These are phyloP conservation scores for Cardiocondyla obscurior DNA, from an alignment of 1,140 invertebrate genomes.

Conservation along the genomic window DNA sequence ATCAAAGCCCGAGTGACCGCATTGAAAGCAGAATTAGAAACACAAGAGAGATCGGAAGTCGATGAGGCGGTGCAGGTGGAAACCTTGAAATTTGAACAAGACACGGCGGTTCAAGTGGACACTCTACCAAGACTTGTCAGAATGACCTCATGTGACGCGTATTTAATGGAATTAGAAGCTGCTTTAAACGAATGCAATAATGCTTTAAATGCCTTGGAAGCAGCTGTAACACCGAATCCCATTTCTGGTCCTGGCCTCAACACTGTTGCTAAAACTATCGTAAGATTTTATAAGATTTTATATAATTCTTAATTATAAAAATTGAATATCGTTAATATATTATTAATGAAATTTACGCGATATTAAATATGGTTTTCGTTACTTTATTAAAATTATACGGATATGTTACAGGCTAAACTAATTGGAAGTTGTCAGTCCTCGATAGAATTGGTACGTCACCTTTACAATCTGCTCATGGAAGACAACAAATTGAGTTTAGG, in stretches of 20 bases:
- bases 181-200: conserved; percentile 87
- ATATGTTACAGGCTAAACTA: conserved; percentile 85
- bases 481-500: conserved; percentile 89
- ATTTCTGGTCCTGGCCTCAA: conserved; percentile 83
- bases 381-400: neutral
- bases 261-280: conserved; percentile 84
- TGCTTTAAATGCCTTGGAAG: conserved; percentile 85
- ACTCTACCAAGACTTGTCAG: conserved; percentile 87
- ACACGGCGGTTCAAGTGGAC: conserved; percentile 91
- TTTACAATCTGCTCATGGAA: conserved; percentile 89
- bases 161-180: conserved; percentile 88
- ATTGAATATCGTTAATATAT: no score
- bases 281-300: no score
- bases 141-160: conserved; percentile 91
- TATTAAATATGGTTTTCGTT: neutral
- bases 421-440: conserved; percentile 89
- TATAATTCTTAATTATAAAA: no score
- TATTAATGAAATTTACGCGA: neutral
- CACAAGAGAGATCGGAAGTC: conserved; percentile 80
- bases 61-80: conserved; percentile 88
- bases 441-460: conserved; percentile 91
- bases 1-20: conserved; percentile 85
- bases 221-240: conserved; percentile 84
- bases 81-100: conserved; percentile 89
- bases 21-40: conserved; percentile 83